These are phyloP conservation scores for Melinaea menophilus DNA, from an alignment of 2,888 invertebrate genomes.

Conservation along the genomic window DNA sequence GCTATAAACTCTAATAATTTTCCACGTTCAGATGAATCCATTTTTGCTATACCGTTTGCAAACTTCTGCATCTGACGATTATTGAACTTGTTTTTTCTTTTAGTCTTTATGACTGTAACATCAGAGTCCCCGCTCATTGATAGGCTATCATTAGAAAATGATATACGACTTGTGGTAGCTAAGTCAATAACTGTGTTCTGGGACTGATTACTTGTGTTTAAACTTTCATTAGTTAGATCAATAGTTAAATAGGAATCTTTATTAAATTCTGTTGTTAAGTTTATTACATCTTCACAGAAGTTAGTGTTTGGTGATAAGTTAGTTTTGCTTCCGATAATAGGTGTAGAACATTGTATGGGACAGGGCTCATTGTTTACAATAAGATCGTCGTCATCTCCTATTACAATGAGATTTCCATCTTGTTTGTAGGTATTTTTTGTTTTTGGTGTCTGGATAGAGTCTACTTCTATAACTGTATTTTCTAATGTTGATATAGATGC, in stretches of 20 bases:
- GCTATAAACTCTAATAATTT: constrained; percentile 55
- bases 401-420: constrained; percentile 33
- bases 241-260: constrained; percentile 57
- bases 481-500: constrained; percentile 23
- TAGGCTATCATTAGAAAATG: constrained; percentile 40
- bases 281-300: constrained; percentile 37
- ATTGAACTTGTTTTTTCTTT: constrained; percentile 29
- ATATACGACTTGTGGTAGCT: constrained; percentile 40
- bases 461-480: constrained; percentile 38
- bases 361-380: constrained; percentile 27
- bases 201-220: constrained; percentile 24
- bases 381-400: constrained; percentile 44
- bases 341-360: constrained; percentile 53
- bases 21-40: constrained; percentile 52
- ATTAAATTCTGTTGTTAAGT: constrained; percentile 54
- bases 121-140: constrained; percentile 63
- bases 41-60: constrained; percentile 50
- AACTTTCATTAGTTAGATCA: constrained; percentile 52
- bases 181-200: constrained; percentile 50
- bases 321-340: constrained; percentile 34
- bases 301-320: constrained; percentile 28
- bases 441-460: constrained; percentile 20
- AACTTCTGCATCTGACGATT: constrained; percentile 44
- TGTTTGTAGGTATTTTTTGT: constrained; percentile 11
- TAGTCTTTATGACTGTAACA: constrained; percentile 50